phyloP scores from a whole-genome alignment of 2,113 vertebrate species.

The Hymenochirus boettgeri region DNA sequence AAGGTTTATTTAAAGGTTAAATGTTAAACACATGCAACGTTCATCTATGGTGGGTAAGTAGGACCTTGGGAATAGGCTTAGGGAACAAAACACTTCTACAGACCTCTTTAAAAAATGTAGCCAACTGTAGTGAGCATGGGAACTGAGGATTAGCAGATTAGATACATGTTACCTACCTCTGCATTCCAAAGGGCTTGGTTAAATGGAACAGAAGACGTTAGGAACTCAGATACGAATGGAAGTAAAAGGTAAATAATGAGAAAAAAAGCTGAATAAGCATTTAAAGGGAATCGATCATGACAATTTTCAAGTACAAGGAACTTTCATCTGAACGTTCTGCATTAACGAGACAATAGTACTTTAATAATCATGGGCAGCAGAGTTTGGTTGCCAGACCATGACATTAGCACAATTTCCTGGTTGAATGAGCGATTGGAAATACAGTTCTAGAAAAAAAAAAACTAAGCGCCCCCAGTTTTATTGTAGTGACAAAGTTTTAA shows the following conservation, averaged over 20 bases:
- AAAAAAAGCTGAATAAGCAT: background rate
- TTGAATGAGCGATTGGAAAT: no score
- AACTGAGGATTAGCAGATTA: constrained; percentile 25
- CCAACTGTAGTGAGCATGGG: background rate
- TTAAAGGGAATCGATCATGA: background rate
- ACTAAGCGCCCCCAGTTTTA: no score
- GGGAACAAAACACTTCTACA: no score
- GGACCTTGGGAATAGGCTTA: no score
- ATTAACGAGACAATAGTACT: no score
- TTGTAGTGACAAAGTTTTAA: no score
- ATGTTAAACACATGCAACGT: constrained; percentile 3
- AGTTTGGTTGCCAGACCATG: no score
- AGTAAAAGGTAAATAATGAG: background rate
- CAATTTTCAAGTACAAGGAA: no score
- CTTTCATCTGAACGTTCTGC: no score
- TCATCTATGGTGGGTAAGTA: background rate
- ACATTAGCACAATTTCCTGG: no score
- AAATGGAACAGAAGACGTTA: background rate
- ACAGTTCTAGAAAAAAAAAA: no score
- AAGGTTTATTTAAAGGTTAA: background rate
- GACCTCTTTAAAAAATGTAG: background rate
- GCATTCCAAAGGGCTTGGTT: constrained; percentile 20
- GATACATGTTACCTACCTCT: constrained; percentile 1
- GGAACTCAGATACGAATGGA: constrained; percentile 2
- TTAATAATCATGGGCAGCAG: no score